Percentiles rank a stretch among this genome's conserved stretches.
These are phyloP conservation scores for Stichodactyla helianthus DNA, from an alignment of 64 coral and sea anemone genomes.

Conservation along the genomic window DNA sequence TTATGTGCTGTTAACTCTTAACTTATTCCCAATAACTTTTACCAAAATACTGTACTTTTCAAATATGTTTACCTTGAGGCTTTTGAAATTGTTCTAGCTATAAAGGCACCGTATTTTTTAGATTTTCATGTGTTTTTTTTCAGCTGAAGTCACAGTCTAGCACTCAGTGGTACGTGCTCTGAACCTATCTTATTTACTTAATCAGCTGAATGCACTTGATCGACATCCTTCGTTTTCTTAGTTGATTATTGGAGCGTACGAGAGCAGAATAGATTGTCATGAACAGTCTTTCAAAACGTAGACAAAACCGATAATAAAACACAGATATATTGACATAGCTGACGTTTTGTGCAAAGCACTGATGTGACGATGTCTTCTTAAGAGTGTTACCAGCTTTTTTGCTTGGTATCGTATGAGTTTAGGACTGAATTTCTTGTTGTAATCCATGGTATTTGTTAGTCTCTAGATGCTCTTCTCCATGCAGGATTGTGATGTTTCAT, in stretches of 20 bases:
- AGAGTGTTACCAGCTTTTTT: neutral
- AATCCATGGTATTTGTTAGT: no score
- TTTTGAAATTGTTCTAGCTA: no score
- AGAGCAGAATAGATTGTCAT: neutral
- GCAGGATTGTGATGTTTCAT: neutral
- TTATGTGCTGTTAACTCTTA: no score
- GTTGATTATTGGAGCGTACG: neutral
- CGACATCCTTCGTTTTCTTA: neutral
- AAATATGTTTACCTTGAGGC: no score
- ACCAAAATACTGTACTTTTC: no score
- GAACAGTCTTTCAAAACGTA: neutral
- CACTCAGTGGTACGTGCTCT: neutral
- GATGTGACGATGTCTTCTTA: neutral
- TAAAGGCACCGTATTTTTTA: neutral
- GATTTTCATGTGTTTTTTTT: neutral
- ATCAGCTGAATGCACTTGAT: neutral
- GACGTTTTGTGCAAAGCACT: neutral
- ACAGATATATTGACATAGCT: neutral
- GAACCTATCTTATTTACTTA: neutral
- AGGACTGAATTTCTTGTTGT: no score
- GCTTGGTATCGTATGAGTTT: neutral
- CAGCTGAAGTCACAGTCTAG: neutral
- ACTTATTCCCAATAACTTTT: no score
- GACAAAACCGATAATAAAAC: neutral
- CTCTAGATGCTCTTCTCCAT: neutral